phyloP scores from a whole-genome alignment of 2,113 vertebrate species.

The Grantiella picta region DNA sequence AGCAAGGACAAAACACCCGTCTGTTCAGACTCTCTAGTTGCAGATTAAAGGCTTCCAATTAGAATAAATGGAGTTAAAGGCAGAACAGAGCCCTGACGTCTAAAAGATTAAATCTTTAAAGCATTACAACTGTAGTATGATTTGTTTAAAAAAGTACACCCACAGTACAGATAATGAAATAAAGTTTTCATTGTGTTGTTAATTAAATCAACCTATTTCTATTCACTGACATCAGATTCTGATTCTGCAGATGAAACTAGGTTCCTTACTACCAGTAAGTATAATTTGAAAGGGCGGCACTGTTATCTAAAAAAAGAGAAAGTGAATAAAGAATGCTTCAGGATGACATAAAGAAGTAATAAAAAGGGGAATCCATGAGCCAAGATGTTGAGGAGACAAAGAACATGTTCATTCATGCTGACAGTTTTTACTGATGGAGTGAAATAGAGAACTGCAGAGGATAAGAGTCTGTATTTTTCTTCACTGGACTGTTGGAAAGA shows the following conservation, averaged over 20 bases:
- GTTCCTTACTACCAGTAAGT: background rate
- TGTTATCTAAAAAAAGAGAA: background rate
- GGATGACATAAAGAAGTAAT: background rate
- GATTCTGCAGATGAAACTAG: background rate
- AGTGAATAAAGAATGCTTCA: background rate
- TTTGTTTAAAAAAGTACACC: background rate
- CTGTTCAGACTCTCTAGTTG: background rate
- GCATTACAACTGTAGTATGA: background rate
- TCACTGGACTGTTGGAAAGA: background rate
- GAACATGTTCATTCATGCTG: background rate
- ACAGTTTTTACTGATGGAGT: background rate
- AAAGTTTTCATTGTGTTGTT: background rate
- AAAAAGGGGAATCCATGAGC: background rate
- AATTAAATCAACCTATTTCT: background rate
- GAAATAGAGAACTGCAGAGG: background rate
- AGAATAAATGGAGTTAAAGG: background rate
- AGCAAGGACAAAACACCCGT: background rate
- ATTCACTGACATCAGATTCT: background rate
- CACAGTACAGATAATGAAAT: background rate
- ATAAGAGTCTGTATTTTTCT: background rate
- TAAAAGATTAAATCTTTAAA: background rate
- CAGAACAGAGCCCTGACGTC: background rate
- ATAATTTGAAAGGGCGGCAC: background rate
- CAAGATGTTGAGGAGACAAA: background rate
- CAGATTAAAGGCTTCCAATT: background rate